Evolutionary conservation across 23 tunicate species (phyloP).

Genomic region (Styela clava): DNA sequence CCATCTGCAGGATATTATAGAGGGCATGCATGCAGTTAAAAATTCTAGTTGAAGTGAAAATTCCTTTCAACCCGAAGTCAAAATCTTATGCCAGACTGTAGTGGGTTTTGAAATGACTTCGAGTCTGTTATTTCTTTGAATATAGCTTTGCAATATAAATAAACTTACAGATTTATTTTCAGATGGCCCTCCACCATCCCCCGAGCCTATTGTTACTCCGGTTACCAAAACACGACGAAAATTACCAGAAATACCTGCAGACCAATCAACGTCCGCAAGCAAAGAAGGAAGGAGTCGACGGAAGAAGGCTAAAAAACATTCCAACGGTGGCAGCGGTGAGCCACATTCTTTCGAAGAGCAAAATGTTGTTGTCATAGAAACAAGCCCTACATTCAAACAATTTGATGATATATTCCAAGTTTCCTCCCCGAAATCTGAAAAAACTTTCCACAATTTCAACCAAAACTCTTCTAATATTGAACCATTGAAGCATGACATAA

Average conservation of each 20-base stretch:
- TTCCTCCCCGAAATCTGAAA: not conserved
- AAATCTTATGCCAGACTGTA: too few relatives aligned
- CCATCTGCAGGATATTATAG: too few relatives aligned
- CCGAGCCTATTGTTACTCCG: not conserved
- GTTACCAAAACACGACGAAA: not conserved
- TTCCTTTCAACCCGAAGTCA: too few relatives aligned
- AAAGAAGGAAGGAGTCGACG: not conserved
- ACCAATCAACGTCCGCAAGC: not conserved
- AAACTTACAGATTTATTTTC: too few relatives aligned
- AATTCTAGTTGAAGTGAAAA: too few relatives aligned
- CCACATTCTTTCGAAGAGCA: not conserved
- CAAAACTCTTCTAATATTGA: not conserved
- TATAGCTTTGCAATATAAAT: too few relatives aligned
- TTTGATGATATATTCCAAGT: not conserved
- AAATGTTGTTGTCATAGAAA: not conserved
- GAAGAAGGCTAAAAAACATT: not conserved
- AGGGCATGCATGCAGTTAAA: too few relatives aligned
- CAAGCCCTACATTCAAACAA: not conserved
- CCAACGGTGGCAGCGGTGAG: constrained; percentile 3
- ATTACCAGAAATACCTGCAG: not conserved
- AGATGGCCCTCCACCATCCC: not conserved
- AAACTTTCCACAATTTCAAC: too few relatives aligned
- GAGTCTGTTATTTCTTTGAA: too few relatives aligned
- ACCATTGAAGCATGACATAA: not conserved
- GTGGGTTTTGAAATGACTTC: too few relatives aligned